A percentile compares a stretch with the other conserved stretches of the same genome.
Evolutionary conservation across 2,113 vertebrate genomes (phyloP).

Genomic region (Asarcornis scutulata): DNA sequence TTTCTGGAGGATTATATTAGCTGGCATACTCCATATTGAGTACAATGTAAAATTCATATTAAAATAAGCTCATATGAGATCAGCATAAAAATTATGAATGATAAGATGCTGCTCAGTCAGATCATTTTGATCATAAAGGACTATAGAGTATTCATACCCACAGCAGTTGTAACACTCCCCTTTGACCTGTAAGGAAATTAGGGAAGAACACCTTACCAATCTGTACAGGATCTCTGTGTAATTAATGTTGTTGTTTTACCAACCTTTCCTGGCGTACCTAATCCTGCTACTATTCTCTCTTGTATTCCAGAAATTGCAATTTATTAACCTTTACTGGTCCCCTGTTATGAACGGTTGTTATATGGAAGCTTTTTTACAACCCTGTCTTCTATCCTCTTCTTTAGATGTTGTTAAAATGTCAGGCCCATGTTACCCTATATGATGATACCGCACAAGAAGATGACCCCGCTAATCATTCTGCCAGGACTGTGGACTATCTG

Average conservation of each 20-base stretch:
- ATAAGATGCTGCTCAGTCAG: neutral
- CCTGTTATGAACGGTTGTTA: neutral
- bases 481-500: neutral
- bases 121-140: neutral
- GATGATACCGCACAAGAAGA: neutral
- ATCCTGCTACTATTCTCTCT: neutral
- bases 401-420: neutral
- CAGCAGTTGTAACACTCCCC: neutral
- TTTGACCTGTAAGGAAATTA: neutral
- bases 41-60: neutral
- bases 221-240: neutral
- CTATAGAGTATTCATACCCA: neutral
- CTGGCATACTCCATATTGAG: neutral
- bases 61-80: neutral
- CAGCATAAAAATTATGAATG: neutral
- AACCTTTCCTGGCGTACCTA: neutral
- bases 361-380: neutral
- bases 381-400: neutral
- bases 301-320: neutral
- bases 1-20: neutral
- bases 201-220: neutral
- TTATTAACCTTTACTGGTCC: neutral
- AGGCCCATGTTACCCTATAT: neutral
- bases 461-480: neutral
- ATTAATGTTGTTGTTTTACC: neutral